Percentiles rank a stretch among this genome's conserved stretches.
Conservation (phyloP, 2,797 vertebrate genomes). For the Amphiprion clarkii region DNA sequence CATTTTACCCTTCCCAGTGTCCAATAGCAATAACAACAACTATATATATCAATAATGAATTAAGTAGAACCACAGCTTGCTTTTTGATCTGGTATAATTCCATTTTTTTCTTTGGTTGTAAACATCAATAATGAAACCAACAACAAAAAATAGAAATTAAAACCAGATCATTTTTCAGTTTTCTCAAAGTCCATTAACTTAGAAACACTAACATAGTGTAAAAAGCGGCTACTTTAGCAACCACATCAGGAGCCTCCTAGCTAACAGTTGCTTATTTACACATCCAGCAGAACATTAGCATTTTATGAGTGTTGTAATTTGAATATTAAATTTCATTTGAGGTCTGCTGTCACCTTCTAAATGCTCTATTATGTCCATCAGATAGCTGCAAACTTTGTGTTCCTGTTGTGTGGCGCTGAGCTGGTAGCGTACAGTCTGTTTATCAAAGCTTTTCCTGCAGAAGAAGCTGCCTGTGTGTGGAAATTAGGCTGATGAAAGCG, state of each 20-base stretch:
- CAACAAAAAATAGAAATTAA: too few species aligned
- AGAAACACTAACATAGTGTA: too few species aligned
- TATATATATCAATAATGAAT: too few species aligned
- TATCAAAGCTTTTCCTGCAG: neutral
- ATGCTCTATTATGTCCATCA: neutral
- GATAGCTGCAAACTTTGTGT: neutral
- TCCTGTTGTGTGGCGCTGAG: neutral
- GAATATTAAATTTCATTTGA: neutral
- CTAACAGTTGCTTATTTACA: neutral
- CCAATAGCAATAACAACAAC: too few species aligned
- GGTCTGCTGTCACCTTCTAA: neutral
- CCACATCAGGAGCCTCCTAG: neutral
- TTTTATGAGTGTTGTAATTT: neutral
- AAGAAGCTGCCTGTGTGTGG: neutral
- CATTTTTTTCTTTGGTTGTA: too few species aligned
- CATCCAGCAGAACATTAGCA: neutral
- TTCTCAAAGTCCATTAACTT: too few species aligned
- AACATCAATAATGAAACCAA: too few species aligned
- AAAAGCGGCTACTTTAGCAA: too few species aligned
- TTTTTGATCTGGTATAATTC: too few species aligned
- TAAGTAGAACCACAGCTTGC: too few species aligned
- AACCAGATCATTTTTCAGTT: too few species aligned
- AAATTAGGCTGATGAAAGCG: neutral
- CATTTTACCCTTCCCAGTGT: too few species aligned
- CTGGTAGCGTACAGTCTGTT: neutral